These are phyloP conservation scores for Eumeta japonica DNA, from an alignment of 1,140 invertebrate species.

Conservation along the genomic window DNA sequence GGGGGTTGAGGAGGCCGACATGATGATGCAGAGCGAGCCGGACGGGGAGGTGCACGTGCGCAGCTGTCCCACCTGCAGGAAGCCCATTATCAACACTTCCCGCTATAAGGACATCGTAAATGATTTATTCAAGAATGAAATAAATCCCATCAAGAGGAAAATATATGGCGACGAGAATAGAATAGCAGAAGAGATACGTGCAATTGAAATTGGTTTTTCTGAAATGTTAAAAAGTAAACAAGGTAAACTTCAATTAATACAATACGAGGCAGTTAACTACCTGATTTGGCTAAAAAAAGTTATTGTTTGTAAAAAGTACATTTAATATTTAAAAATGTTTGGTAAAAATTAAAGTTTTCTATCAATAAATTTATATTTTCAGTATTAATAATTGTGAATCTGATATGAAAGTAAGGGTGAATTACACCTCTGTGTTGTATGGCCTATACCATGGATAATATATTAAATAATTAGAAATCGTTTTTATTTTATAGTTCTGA, in stretches of 20 bases:
- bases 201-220: constrained; percentile 5
- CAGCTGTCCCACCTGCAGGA: constrained; percentile 65
- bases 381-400: too few relatives aligned
- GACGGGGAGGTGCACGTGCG: constrained; percentile 59
- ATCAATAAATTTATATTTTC: too few relatives aligned
- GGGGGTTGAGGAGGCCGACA: constrained; percentile 60
- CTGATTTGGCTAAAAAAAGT: too few relatives aligned
- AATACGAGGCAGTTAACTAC: constrained; percentile 7
- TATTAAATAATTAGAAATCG: too few relatives aligned
- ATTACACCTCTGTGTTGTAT: too few relatives aligned
- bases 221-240: background rate
- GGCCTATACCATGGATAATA: too few relatives aligned
- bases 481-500: too few relatives aligned
- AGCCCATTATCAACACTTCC: constrained; percentile 60
- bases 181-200: constrained; percentile 10
- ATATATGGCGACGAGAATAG: constrained; percentile 32
- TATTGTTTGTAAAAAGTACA: too few relatives aligned
- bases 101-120: constrained; percentile 65
- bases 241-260: constrained; percentile 6
- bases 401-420: too few relatives aligned
- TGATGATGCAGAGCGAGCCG: constrained; percentile 48
- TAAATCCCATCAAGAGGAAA: constrained; percentile 59
- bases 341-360: too few relatives aligned
- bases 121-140: constrained; percentile 45
- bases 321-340: too few relatives aligned